These are phyloP conservation scores for Gyrodactylus bullatarudis DNA, from an alignment of 1,140 invertebrate genomes.

Conservation along the genomic window DNA sequence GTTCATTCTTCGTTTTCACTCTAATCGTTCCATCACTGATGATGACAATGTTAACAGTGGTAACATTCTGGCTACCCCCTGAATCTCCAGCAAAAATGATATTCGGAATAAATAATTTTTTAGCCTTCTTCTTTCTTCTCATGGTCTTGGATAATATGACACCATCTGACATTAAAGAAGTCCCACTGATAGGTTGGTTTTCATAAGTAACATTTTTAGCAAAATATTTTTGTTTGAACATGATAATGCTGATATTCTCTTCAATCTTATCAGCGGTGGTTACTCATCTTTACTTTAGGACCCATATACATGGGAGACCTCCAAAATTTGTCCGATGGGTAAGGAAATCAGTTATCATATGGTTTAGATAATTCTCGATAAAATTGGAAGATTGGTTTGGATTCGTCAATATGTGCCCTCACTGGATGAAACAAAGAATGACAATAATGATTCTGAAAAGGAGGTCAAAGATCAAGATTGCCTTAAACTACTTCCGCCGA, in stretches of 20 bases:
- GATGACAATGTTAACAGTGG: conserved; percentile 10
- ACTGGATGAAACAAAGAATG: background rate
- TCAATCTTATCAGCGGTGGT: conserved; percentile 11
- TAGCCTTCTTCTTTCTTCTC: conserved; percentile 11
- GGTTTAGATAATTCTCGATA: conserved; percentile 1
- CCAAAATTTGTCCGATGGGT: background rate
- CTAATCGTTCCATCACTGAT: conserved; percentile 10
- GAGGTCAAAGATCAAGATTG: background rate
- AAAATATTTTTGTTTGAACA: conserved; percentile 11
- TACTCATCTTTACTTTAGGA: conserved; percentile 9
- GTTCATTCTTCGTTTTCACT: conserved; percentile 10
- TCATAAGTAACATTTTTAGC: background rate
- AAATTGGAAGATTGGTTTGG: background rate
- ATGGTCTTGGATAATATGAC: conserved; percentile 9
- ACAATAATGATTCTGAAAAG: background rate
- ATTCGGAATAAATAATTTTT: conserved; percentile 10
- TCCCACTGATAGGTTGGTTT: conserved; percentile 9
- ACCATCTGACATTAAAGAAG: background rate
- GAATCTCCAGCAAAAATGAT: conserved; percentile 10
- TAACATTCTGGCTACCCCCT: conserved; percentile 11
- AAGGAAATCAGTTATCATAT: background rate
- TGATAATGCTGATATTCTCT: conserved; percentile 11
- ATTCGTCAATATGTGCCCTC: background rate
- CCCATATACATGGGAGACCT: background rate
- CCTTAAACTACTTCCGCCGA: background rate